Evolutionary conservation across 1,140 invertebrate species (phyloP).

Genomic region (Archegozetes longisetosus): DNA sequence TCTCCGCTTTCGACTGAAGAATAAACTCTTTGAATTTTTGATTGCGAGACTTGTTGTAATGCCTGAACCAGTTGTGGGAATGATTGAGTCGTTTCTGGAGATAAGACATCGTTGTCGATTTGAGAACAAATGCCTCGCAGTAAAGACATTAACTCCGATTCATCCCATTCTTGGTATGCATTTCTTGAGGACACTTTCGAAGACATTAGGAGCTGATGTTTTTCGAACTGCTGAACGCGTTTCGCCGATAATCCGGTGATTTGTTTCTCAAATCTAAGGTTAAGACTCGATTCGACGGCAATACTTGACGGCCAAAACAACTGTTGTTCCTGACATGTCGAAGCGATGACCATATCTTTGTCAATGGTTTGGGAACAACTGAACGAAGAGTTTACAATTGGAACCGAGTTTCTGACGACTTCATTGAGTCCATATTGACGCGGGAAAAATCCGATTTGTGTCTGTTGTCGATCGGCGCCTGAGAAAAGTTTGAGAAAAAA

Average conservation of each 20-base stretch:
- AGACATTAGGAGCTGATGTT: background rate
- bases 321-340: conserved; percentile 1
- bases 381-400: conserved; percentile 3
- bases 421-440: background rate
- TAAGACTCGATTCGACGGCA: background rate
- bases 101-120: background rate
- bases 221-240: background rate
- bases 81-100: background rate
- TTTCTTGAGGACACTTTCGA: background rate
- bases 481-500: background rate
- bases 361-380: conserved; percentile 1
- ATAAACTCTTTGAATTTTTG: background rate
- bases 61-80: conserved; percentile 7
- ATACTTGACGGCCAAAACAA: background rate
- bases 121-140: background rate
- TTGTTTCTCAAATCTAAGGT: background rate
- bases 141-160: background rate
- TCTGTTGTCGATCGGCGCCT: conserved; percentile 7
- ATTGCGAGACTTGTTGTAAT: background rate
- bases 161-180: background rate
- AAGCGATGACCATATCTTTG: background rate
- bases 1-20: background rate
- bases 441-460: conserved; percentile 8
- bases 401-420: background rate
- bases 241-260: background rate